phyloP scores from a whole-genome alignment of 2,113 vertebrate species.

The Suricata suricatta region DNA sequence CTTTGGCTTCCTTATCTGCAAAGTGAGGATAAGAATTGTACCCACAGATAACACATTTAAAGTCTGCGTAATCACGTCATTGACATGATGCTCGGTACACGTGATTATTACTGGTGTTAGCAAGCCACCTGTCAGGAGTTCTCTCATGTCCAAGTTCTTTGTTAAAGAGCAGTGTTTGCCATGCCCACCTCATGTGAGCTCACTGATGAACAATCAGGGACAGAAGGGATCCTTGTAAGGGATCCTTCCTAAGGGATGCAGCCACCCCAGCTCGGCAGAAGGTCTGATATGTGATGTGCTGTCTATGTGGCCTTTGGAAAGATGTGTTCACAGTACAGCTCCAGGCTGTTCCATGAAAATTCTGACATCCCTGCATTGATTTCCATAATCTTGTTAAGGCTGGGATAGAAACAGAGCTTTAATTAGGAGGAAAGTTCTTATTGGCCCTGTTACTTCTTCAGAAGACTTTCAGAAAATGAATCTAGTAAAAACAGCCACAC shows the following conservation, averaged over 20 bases:
- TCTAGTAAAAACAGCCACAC: constrained; percentile 26
- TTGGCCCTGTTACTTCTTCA: constrained; percentile 26
- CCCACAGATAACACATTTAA: neutral
- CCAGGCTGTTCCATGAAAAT: neutral
- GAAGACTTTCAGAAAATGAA: constrained; percentile 58
- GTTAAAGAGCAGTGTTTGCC: neutral
- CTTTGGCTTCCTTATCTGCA: neutral
- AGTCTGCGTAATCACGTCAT: neutral
- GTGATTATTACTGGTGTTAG: neutral
- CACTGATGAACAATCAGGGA: neutral
- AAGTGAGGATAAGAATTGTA: neutral
- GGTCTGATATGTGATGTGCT: neutral
- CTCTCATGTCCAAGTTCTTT: neutral
- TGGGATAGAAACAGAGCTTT: neutral
- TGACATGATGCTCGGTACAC: neutral
- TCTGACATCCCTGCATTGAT: neutral
- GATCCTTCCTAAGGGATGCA: neutral
- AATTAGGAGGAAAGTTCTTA: neutral
- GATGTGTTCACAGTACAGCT: neutral
- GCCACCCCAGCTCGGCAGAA: neutral
- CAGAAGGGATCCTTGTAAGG: too few species aligned
- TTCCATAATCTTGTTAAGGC: neutral
- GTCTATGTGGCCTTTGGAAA: neutral
- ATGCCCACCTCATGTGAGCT: neutral
- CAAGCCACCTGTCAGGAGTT: neutral